Evolutionary conservation across 2,113 vertebrate species (phyloP), one percentile per base, ranked within the genome.

Genomic region (Saiga tatarica): DNA sequence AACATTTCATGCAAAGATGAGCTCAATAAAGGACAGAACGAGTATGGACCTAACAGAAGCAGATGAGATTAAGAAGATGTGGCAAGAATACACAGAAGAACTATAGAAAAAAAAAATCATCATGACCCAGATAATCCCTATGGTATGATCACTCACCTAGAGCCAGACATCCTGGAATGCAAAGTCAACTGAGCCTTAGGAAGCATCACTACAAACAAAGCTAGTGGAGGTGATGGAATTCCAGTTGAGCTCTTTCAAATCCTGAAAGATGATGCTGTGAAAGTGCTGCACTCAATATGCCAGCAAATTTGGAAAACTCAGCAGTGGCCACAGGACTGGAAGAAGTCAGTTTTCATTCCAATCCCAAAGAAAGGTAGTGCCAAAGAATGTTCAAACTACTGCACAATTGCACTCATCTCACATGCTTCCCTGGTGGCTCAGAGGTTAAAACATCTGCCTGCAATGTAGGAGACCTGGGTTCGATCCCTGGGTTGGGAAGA

Each of bases 51-150:
- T 71, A 23, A 71, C n/a, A 71, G 67, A 71, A 23, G n/a, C 19
- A 71, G n/a, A 39, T 0, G 1, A 71, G 5, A 71, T 39, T 39
- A 39, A 71, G 19, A 71, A 39, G 4, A 71, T 1, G n/a, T 39
- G n/a, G 19, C 2, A 71, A 39, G n/a, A 39, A 23, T 71, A 39
- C 19, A 71, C n/a, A 67, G 64, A 67, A 67, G 33, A 67, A 36
- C 17, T 67, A 67, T 21, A 36, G 16, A 50, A 50, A 11, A 67
- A 67, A 36, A 64, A n/a, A 10, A 36, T 59, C 57, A 59, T 39
- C n/a, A 39, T 6, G n/a, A 71, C n/a, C 9, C n/a, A 36, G n/a
- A 71, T 71, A 71, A 71, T 71, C n/a, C 36, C 2, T 5, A 36
- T 71, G 17, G 19, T 12, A 12, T 71, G 67, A 71, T 36, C 19